A percentile compares a stretch with the other conserved stretches of the same genome.
phyloP scores from a whole-genome alignment of 2,113 vertebrate genomes.

The Leiothrix lutea region DNA sequence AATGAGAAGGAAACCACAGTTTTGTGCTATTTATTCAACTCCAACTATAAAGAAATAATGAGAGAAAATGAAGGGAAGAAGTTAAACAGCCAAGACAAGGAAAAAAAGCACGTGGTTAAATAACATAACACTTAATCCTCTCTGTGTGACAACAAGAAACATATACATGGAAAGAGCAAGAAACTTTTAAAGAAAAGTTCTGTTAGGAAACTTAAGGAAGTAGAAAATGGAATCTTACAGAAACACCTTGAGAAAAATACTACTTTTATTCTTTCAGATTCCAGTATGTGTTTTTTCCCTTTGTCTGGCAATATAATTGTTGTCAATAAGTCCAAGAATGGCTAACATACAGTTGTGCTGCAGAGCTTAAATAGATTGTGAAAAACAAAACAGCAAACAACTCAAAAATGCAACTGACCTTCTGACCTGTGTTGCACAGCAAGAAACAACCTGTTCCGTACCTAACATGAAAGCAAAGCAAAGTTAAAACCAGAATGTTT shows the following conservation, averaged over 20 bases:
- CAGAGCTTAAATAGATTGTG: not conserved
- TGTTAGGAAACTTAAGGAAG: not conserved
- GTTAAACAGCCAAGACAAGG: not conserved
- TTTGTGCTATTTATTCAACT: not conserved
- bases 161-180: not conserved
- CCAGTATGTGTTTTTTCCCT: not conserved
- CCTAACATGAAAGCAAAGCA: conserved; percentile 66
- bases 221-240: not conserved
- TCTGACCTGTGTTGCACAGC: conserved; percentile 89
- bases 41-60: not conserved
- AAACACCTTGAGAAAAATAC: not conserved
- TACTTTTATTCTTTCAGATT: not conserved
- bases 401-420: conserved; percentile 74
- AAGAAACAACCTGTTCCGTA: conserved; percentile 98
- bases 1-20: not conserved
- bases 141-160: not conserved
- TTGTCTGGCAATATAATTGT: not conserved
- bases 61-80: not conserved
- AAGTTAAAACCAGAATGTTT: not conserved
- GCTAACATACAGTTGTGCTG: not conserved
- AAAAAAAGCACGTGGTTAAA: not conserved
- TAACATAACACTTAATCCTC: not conserved
- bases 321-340: not conserved
- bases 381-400: not conserved
- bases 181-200: not conserved